Conservation (phyloP, 2,888 invertebrate genomes). For the Harpagoxenus sublaevis region DNA sequence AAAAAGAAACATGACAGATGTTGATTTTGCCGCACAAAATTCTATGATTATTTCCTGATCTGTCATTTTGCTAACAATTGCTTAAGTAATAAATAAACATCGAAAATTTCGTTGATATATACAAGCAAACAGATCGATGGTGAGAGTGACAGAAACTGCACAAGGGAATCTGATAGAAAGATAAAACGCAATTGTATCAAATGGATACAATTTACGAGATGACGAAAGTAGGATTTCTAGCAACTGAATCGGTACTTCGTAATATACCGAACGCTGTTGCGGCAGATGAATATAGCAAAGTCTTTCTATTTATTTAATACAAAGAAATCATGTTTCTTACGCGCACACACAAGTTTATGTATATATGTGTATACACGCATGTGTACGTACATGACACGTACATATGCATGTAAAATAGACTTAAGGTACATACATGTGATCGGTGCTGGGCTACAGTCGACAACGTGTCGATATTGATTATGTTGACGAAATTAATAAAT, state of each 20-base stretch:
- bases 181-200: slow-evolving; percentile 15
- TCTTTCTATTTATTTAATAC: slow-evolving; percentile 67
- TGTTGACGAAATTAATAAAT: slow-evolving; percentile 72
- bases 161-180: slow-evolving; percentile 14
- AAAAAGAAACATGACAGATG: neutral
- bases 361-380: slow-evolving; percentile 73
- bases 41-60: slow-evolving; percentile 5
- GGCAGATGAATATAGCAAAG: slow-evolving; percentile 56
- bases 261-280: neutral
- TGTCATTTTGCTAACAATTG: slow-evolving; percentile 7
- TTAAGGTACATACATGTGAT: slow-evolving; percentile 66
- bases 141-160: neutral
- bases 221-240: neutral
- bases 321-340: slow-evolving; percentile 65
- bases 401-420: slow-evolving; percentile 64
- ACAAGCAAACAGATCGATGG: slow-evolving; percentile 9
- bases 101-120: neutral
- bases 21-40: neutral
- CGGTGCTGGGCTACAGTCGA: slow-evolving; percentile 66
- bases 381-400: slow-evolving; percentile 65
- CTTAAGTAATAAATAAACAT: slow-evolving; percentile 18
- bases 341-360: slow-evolving; percentile 70
- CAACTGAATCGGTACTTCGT: neutral
- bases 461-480: slow-evolving; percentile 47
- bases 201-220: neutral